Evolutionary conservation across 2,888 invertebrate species (phyloP).

Genomic region (Clepsis dumicolana): DNA sequence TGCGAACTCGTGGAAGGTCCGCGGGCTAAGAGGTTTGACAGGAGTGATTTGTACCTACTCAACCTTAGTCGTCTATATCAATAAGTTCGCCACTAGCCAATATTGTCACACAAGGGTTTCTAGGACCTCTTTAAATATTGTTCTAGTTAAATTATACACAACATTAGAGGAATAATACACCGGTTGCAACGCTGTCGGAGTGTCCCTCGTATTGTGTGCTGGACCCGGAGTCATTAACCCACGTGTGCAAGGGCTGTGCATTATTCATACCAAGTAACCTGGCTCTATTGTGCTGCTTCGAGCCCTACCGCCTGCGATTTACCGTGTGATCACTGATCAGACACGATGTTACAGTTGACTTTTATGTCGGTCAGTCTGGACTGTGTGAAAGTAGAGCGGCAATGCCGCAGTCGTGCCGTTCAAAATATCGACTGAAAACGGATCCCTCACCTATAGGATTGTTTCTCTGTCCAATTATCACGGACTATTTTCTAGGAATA

Average conservation of each 20-base stretch:
- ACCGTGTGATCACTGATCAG: slow-evolving; percentile 35
- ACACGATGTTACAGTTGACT: slow-evolving; percentile 3
- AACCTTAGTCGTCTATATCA: neutral
- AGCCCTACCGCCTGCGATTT: slow-evolving; percentile 34
- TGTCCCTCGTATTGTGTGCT: slow-evolving; percentile 21
- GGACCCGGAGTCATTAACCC: slow-evolving; percentile 69
- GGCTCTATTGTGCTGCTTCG: slow-evolving; percentile 58
- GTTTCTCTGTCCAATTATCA: too few species aligned
- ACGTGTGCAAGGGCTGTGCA: slow-evolving; percentile 66
- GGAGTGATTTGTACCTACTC: neutral
- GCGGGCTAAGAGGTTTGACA: neutral
- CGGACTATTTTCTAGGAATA: too few species aligned
- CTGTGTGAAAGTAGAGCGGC: neutral
- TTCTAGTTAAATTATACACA: neutral
- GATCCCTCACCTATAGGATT: neutral
- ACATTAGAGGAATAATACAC: neutral
- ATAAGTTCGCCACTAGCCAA: neutral
- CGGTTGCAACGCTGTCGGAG: neutral
- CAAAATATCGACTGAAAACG: neutral
- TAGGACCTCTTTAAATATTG: neutral
- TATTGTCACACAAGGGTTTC: neutral
- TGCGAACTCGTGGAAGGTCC: neutral
- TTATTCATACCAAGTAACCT: slow-evolving; percentile 64
- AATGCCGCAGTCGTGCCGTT: neutral
- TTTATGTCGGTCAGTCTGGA: neutral